These are phyloP conservation scores for Agrochola circellaris DNA, from an alignment of 2,888 invertebrate species.

Conservation along the genomic window DNA sequence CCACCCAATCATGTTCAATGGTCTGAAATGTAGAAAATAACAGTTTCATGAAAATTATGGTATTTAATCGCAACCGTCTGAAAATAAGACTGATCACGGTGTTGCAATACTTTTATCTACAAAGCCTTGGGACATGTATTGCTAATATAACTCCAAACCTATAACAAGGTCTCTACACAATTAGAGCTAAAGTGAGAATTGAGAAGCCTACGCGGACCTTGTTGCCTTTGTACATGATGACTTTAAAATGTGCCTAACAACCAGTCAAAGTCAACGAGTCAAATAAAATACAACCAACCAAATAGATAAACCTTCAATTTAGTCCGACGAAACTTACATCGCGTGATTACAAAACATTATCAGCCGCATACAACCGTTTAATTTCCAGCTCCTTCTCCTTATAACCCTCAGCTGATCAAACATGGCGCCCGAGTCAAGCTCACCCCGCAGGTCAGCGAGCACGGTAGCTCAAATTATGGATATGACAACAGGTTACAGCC, in stretches of 20 bases:
- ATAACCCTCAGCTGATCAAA: conserved; percentile 35
- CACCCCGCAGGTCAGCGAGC: conserved; percentile 42
- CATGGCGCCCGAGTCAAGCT: conserved; percentile 19
- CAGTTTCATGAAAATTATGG: neutral
- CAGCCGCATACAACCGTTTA: neutral
- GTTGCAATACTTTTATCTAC: neutral
- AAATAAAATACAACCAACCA: conserved; percentile 7
- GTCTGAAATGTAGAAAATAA: neutral
- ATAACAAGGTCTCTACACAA: neutral
- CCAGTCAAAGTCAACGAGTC: neutral
- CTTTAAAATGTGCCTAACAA: neutral
- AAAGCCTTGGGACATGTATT: neutral
- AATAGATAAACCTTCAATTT: neutral
- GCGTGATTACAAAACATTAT: conserved; percentile 9
- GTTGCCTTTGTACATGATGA: neutral
- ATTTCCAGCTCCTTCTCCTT: conserved; percentile 10
- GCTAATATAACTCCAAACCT: neutral
- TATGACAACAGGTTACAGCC: conserved; percentile 69
- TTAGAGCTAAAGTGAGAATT: neutral
- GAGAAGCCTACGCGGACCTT: neutral
- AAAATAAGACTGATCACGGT: too few relatives aligned
- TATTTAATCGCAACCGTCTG: neutral
- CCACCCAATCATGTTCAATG: neutral
- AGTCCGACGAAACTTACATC: neutral
- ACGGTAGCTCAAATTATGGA: conserved; percentile 65